phyloP scores from a whole-genome alignment of 1,140 invertebrate species.

The Propsilocerus akamusi region DNA sequence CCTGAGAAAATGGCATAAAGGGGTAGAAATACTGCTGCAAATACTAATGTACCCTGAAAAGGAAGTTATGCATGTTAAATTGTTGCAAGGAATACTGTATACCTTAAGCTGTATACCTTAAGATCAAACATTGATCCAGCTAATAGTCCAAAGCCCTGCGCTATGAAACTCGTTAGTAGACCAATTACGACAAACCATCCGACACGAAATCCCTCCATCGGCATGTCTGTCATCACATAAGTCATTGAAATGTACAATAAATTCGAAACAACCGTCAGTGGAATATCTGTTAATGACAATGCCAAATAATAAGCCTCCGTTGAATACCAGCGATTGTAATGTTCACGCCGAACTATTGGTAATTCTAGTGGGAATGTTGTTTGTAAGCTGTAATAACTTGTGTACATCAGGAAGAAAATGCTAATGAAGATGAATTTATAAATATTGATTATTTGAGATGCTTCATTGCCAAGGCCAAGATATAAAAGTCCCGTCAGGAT shows the following conservation, averaged over 20 bases:
- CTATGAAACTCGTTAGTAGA: neutral
- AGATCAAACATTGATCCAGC: neutral
- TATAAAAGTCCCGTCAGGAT: conserved; percentile 62
- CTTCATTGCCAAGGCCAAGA: conserved; percentile 62
- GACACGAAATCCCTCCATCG: neutral
- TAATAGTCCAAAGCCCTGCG: neutral
- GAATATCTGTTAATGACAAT: conserved; percentile 46
- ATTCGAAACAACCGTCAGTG: neutral
- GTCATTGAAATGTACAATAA: neutral
- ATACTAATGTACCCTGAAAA: neutral
- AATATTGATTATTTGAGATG: conserved; percentile 50
- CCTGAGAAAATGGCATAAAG: neutral
- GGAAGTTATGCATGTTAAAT: no score
- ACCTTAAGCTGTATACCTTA: neutral
- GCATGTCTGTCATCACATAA: neutral
- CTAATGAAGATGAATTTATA: conserved; percentile 63
- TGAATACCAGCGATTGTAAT: conserved; percentile 80
- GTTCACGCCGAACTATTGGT: conserved; percentile 56
- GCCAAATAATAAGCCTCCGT: conserved; percentile 63
- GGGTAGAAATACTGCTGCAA: neutral
- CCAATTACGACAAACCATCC: neutral
- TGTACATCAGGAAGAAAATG: conserved; percentile 72
- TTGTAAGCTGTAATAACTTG: neutral
- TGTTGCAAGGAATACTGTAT: no score
- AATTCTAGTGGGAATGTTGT: conserved; percentile 59